Percentiles rank a stretch among this genome's conserved stretches.
Evolutionary conservation across 2,113 vertebrate genomes (phyloP).

Genomic region (Gasterosteus aculeatus): DNA sequence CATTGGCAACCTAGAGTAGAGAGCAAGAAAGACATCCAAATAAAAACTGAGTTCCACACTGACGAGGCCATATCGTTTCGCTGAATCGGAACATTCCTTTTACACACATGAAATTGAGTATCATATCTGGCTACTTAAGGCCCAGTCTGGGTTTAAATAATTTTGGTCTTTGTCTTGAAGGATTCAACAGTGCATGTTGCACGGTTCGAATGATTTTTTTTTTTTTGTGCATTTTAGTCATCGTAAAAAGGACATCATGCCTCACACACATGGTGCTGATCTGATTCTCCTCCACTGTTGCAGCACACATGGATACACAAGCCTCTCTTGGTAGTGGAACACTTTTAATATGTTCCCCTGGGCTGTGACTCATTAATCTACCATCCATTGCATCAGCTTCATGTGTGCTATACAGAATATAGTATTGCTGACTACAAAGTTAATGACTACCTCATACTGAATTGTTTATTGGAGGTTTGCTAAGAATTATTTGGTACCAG

Average conservation of each 20-base stretch:
- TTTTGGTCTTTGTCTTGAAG: not conserved
- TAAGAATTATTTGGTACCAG: not conserved
- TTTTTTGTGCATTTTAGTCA: no score
- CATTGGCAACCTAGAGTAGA: conserved; percentile 86
- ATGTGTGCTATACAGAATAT: conserved; percentile 36
- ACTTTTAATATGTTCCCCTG: conserved; percentile 42
- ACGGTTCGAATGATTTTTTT: not conserved
- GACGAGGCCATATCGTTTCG: not conserved
- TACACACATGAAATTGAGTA: not conserved
- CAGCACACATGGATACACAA: not conserved
- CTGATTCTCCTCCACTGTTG: not conserved
- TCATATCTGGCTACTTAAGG: not conserved
- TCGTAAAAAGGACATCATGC: not conserved
- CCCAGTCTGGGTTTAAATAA: not conserved
- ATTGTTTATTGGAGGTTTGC: not conserved
- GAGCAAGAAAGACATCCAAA: conserved; percentile 4
- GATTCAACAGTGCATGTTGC: not conserved
- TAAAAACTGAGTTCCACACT: not conserved
- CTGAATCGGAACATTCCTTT: not conserved
- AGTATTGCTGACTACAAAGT: not conserved
- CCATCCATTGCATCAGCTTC: conserved; percentile 50
- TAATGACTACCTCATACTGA: not conserved
- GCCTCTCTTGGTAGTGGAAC: conserved; percentile 18
- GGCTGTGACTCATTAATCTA: conserved; percentile 70
- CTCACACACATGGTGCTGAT: conserved; percentile 23